phyloP scores from a whole-genome alignment of 2,888 invertebrate genomes.

The Chromoteleia sp. region DNA sequence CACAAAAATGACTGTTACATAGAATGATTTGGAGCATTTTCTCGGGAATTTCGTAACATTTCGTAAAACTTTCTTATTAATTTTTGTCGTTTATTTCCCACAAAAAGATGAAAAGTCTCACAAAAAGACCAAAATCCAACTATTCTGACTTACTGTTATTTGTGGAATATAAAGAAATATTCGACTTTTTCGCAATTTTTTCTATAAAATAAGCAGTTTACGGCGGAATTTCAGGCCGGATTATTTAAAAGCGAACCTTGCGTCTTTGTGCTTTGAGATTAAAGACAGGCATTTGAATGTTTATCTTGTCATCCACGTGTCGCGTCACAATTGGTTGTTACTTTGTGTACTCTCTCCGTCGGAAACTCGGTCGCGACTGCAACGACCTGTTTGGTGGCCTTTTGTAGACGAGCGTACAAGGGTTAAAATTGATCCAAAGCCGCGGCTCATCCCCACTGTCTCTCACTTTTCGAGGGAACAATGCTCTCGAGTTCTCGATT shows the following conservation, averaged over 20 bases:
- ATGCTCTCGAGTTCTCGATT: constrained; percentile 57
- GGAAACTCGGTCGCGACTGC: constrained; percentile 28
- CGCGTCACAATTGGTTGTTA: constrained; percentile 55
- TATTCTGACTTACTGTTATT: too few species aligned
- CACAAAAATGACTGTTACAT: too few species aligned
- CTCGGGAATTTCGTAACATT: too few species aligned
- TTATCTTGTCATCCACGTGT: constrained; percentile 62
- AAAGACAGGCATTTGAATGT: constrained; percentile 40
- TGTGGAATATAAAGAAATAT: too few species aligned
- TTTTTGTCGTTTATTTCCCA: too few species aligned
- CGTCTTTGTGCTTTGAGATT: constrained; percentile 50
- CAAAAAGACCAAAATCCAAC: too few species aligned
- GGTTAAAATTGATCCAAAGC: constrained; percentile 61
- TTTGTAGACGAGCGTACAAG: constrained; percentile 47
- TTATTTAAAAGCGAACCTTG: constrained; percentile 18
- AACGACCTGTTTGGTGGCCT: constrained; percentile 41
- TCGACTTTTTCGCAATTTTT: too few species aligned
- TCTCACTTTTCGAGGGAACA: constrained; percentile 24
- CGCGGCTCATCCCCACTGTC: constrained; percentile 11
- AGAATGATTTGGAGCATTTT: too few species aligned
- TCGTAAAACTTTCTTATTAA: too few species aligned
- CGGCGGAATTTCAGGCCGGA: neutral
- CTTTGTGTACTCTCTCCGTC: constrained; percentile 27
- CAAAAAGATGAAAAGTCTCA: too few species aligned
- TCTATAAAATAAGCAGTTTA: constrained; percentile 1